Evolutionary conservation across 2,888 invertebrate genomes (phyloP).

Genomic region (Ochropacha duplaris): DNA sequence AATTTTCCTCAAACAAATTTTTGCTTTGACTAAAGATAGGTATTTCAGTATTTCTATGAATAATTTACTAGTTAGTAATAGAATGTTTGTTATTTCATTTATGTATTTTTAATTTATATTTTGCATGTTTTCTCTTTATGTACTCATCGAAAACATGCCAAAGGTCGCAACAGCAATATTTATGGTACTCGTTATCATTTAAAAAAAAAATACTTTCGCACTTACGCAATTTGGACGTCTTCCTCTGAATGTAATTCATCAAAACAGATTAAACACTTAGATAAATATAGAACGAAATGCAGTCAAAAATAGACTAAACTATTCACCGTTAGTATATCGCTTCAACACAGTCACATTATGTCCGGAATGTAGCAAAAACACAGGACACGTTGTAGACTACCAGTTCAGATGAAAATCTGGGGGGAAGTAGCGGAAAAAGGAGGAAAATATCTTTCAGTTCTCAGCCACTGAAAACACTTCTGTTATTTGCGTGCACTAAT

Average conservation of each 20-base stretch:
- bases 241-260: constrained; percentile 59
- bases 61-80: not conserved
- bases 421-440: constrained; percentile 46
- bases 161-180: not conserved
- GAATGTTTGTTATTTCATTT: not conserved
- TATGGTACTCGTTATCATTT: constrained; percentile 10
- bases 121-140: not conserved
- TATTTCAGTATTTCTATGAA: not conserved
- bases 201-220: constrained; percentile 38
- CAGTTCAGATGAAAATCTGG: constrained; percentile 47
- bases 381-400: constrained; percentile 30
- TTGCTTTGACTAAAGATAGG: no score
- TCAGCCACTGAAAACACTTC: constrained; percentile 40
- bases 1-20: no score
- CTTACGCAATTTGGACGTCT: constrained; percentile 74
- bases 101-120: not conserved
- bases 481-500: constrained; percentile 42
- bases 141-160: constrained; percentile 8
- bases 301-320: constrained; percentile 71
- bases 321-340: constrained; percentile 48
- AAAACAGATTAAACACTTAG: constrained; percentile 48
- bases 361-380: constrained; percentile 50
- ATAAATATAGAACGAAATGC: constrained; percentile 66
- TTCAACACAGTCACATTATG: constrained; percentile 55
- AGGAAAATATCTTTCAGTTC: constrained; percentile 38